Base-by-base conservation (phyloP, 2,888 invertebrate species). In the Aricia artaxerxes region DNA sequence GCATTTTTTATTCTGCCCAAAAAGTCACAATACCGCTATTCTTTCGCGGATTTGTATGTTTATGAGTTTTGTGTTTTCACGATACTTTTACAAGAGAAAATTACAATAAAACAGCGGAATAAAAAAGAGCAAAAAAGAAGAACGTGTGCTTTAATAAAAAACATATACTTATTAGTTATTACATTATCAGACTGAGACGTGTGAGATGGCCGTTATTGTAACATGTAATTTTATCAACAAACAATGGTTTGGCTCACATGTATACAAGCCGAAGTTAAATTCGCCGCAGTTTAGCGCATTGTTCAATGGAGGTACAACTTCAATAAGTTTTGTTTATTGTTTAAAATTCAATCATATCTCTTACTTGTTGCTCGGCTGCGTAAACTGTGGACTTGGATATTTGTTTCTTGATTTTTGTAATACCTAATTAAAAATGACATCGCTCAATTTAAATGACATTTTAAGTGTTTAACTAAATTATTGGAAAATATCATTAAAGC, bases 291-390 rank as follows among this genome's bases (percentile, higher is more conserved):
- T 75, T 60, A 75, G 57, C 16, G 60, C 24, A 75, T 73, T 78
- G 78, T 44, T 61, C 44, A 7, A 44, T 73, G 38, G 24, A 69
- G 73, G 73, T 57, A 35, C 57, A 73, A 78, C 60, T 78, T 78
- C 73, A 73, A 57, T 78, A 78, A 78, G 40, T 78, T 78, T 78
- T 78, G 78, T 78, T 78, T 78, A 79, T 75, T 79, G 79, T 79
- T 76, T 79, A 81, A 82, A 82, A 82, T 82, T 82, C 81, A 81
- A 81, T 80, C 76, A 76, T 76, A 76, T 76, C 76, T 76, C 76
- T 76, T 53, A 76, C 76, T 76, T 82, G 82, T 81, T 78, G 40
- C 69, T 78, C 16, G 72, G 44, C 38, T 24, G 38, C 76, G 44
- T 60, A 64, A 64, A 60, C 73, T 78, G n/a, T 64, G 79, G 72